These are phyloP conservation scores for Drosophila quasianomalipes DNA, from an alignment of 2,888 invertebrate genomes.

Conservation along the genomic window DNA sequence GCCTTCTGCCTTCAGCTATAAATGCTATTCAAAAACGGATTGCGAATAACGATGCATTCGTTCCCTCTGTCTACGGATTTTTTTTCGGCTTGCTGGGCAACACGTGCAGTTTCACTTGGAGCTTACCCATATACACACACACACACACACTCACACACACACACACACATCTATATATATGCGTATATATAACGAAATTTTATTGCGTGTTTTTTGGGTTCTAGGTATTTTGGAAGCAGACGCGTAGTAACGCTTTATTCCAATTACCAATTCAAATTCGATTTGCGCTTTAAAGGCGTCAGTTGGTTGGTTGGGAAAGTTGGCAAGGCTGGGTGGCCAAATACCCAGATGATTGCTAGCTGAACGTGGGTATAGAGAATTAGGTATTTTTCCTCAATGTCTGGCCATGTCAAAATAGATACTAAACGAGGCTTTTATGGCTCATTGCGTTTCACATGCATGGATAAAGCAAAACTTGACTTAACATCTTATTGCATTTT, in stretches of 20 bases:
- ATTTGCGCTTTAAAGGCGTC: constrained; percentile 65
- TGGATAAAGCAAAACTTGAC: constrained; percentile 7
- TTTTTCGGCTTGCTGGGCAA: constrained; percentile 35
- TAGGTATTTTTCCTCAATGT: constrained; percentile 14
- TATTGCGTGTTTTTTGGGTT: constrained; percentile 49
- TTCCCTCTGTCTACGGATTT: background rate
- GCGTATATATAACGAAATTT: constrained; percentile 38
- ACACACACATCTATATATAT: background rate
- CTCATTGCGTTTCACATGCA: constrained; percentile 30
- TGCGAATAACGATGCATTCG: constrained; percentile 41
- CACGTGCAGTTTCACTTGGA: constrained; percentile 58
- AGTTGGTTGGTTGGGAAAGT: constrained; percentile 14
- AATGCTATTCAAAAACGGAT: constrained; percentile 67
- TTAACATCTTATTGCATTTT: constrained; percentile 1
- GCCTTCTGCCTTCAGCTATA: constrained; percentile 43
- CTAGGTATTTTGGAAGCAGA: constrained; percentile 18
- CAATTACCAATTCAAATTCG: constrained; percentile 77
- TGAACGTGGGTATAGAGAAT: constrained; percentile 7
- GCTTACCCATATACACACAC: constrained; percentile 1
- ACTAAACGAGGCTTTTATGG: constrained; percentile 41
- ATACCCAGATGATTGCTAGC: constrained; percentile 16
- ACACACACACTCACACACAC: constrained; percentile 10
- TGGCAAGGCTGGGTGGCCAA: background rate
- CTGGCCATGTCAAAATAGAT: constrained; percentile 4
- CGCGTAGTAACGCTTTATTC: constrained; percentile 54